Conservation (phyloP, 2,113 vertebrate species). For the Lasiurus borealis region DNA sequence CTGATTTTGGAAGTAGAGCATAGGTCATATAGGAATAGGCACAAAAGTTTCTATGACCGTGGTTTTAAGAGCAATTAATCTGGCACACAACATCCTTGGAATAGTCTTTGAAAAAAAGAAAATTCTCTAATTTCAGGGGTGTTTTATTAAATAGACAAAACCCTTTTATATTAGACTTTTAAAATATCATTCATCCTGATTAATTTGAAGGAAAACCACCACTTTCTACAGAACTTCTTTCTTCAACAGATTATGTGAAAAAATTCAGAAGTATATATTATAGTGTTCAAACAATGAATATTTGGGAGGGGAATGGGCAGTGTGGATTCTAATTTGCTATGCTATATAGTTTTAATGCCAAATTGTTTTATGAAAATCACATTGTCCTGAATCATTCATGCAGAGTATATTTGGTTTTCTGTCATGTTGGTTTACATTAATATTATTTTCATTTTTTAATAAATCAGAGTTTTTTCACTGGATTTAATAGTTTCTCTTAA, state of each 20-base stretch:
- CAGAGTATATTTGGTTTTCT: slow-evolving; percentile 71
- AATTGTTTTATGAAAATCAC: slow-evolving; percentile 77
- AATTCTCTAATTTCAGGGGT: not conserved
- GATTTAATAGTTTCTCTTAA: slow-evolving; percentile 55
- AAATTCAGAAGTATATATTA: not conserved
- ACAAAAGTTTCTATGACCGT: not conserved
- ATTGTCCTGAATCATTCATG: slow-evolving; percentile 56
- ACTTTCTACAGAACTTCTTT: not conserved
- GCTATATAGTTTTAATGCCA: slow-evolving; percentile 70
- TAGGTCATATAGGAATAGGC: not conserved
- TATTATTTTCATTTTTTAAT: slow-evolving; percentile 75
- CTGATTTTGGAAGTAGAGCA: slow-evolving; percentile 36
- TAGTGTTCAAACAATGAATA: not conserved
- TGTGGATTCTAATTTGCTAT: slow-evolving; percentile 33
- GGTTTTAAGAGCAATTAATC: not conserved
- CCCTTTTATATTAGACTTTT: not conserved
- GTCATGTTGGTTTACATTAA: slow-evolving; percentile 69
- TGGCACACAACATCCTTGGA: not conserved
- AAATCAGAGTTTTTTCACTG: slow-evolving; percentile 59
- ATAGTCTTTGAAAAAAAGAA: not conserved
- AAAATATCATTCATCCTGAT: not conserved
- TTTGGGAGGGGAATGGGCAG: not conserved
- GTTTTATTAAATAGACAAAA: slow-evolving; percentile 26
- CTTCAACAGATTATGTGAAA: not conserved
- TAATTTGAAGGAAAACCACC: not conserved